These are phyloP conservation scores for Meloidogyne hapla DNA, from an alignment of 1,140 invertebrate species.

Conservation along the genomic window DNA sequence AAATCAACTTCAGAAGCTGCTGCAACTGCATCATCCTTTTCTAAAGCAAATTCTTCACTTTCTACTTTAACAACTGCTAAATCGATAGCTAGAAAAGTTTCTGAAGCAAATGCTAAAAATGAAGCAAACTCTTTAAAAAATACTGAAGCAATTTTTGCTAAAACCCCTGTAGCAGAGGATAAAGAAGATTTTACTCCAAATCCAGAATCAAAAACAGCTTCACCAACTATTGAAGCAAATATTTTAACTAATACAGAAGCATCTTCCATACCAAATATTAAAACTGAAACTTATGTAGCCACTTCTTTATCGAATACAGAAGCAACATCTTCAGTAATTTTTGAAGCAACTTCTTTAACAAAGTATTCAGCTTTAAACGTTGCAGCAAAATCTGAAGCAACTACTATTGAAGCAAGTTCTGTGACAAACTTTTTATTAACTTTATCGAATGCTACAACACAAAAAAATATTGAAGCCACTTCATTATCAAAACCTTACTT, in stretches of 20 bases:
- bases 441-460: too few species aligned
- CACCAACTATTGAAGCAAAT: neutral
- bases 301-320: neutral
- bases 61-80: too few species aligned
- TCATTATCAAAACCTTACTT: neutral
- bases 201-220: too few species aligned
- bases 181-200: too few species aligned
- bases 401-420: neutral
- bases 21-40: too few species aligned
- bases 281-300: neutral
- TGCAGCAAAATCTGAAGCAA: neutral
- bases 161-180: too few species aligned
- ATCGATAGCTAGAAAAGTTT: too few species aligned
- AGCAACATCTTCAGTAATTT: neutral
- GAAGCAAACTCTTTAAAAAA: too few species aligned
- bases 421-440: neutral
- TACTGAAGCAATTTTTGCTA: too few species aligned
- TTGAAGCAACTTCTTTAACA: neutral
- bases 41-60: too few species aligned
- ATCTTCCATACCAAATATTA: too few species aligned
- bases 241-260: neutral
- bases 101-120: too few species aligned
- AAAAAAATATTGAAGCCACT: neutral
- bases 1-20: neutral
- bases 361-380: neutral